These are phyloP conservation scores for Nerophis ophidion DNA, from an alignment of 2,113 vertebrate genomes.

Conservation along the genomic window DNA sequence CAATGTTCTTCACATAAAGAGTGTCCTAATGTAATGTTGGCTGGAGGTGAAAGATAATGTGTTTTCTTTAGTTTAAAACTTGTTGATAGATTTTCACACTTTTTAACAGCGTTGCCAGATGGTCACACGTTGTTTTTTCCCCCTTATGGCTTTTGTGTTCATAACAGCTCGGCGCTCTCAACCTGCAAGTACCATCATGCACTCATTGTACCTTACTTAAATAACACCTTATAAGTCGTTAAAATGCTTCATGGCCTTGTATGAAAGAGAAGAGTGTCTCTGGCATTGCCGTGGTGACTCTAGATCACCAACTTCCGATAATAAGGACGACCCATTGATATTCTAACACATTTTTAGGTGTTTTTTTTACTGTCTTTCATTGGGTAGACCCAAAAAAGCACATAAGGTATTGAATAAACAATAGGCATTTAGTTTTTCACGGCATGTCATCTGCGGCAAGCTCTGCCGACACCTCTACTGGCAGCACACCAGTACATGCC, in stretches of 20 bases:
- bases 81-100: background rate
- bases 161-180: background rate
- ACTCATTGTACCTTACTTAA: background rate
- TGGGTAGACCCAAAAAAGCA: too few relatives aligned
- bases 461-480: too few relatives aligned
- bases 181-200: background rate
- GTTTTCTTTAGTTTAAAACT: conserved; percentile 11
- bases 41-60: conserved; percentile 16
- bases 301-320: background rate
- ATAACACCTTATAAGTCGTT: background rate
- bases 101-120: conserved; percentile 15
- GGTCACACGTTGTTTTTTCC: conserved; percentile 6
- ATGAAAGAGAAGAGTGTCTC: background rate
- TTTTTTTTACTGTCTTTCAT: too few relatives aligned
- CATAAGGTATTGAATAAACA: too few relatives aligned
- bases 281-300: background rate
- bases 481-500: too few relatives aligned
- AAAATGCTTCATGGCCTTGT: background rate
- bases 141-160: background rate
- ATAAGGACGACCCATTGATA: background rate
- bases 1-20: conserved; percentile 3
- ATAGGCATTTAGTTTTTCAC: too few relatives aligned
- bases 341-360: background rate
- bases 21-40: conserved; percentile 10
- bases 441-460: too few relatives aligned